Percentiles rank a stretch among this genome's conserved stretches.
These are phyloP conservation scores for Leptogaster cylindrica DNA, from an alignment of 2,888 invertebrate genomes.

Conservation along the genomic window DNA sequence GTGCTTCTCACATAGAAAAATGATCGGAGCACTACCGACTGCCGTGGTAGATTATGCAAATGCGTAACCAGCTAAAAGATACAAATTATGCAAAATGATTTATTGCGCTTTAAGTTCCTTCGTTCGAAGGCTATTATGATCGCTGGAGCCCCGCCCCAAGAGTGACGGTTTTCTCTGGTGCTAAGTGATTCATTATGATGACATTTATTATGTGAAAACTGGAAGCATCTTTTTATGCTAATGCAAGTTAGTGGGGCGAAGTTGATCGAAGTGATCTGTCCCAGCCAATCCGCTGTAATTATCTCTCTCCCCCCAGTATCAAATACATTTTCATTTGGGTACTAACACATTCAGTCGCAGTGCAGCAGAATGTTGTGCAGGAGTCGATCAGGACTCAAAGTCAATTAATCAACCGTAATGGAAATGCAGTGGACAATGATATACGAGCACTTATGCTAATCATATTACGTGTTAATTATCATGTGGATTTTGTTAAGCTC, in stretches of 20 bases:
- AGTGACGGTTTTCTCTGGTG: constrained; percentile 1
- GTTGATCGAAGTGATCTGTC: constrained; percentile 14
- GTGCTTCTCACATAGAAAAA: constrained; percentile 15
- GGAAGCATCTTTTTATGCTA: constrained; percentile 24
- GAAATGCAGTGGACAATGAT: constrained; percentile 7
- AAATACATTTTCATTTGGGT: not conserved
- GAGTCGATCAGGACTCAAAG: not conserved
- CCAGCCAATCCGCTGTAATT: not conserved
- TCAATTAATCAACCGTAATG: constrained; percentile 29
- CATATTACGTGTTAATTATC: constrained; percentile 46
- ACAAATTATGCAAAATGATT: constrained; percentile 39
- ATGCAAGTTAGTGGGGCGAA: constrained; percentile 18
- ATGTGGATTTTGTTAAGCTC: constrained; percentile 43
- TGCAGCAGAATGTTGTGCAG: not conserved
- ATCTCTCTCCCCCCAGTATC: too few relatives aligned
- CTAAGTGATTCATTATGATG: constrained; percentile 37
- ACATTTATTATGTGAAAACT: constrained; percentile 39
- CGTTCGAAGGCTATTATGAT: constrained; percentile 36
- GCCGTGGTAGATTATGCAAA: constrained; percentile 28
- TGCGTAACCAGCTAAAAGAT: constrained; percentile 27
- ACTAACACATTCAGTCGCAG: too few relatives aligned
- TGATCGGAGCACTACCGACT: constrained; percentile 23
- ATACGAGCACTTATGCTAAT: constrained; percentile 30
- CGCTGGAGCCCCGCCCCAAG: constrained; percentile 16
- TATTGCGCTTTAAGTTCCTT: constrained; percentile 39